Evolutionary conservation across 2,888 invertebrate species (phyloP).

Genomic region (Drosophila pseudotakahashii): DNA sequence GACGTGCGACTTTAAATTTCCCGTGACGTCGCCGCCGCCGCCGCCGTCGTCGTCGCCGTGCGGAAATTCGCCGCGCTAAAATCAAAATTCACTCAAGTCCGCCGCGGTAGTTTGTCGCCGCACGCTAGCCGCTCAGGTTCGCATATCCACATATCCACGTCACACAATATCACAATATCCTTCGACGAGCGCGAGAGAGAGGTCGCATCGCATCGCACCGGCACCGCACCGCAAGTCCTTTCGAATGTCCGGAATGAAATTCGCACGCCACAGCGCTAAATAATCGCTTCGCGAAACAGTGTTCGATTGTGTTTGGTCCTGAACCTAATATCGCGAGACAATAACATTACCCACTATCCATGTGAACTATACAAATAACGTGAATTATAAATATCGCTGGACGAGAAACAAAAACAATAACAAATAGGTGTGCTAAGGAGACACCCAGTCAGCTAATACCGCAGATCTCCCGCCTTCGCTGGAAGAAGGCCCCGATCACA

Average conservation of each 20-base stretch:
- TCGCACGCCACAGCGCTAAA: slow-evolving; percentile 34
- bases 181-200: slow-evolving; percentile 38
- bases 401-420: background rate
- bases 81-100: slow-evolving; percentile 81
- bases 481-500: slow-evolving; percentile 24
- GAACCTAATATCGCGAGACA: slow-evolving; percentile 8
- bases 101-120: slow-evolving; percentile 81
- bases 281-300: slow-evolving; percentile 16
- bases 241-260: slow-evolving; percentile 1
- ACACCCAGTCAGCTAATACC: background rate
- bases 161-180: slow-evolving; percentile 66
- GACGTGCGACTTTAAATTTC: slow-evolving; percentile 55
- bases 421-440: slow-evolving; percentile 6
- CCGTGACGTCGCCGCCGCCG: slow-evolving; percentile 31
- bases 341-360: slow-evolving; percentile 19
- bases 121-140: slow-evolving; percentile 81
- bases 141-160: slow-evolving; percentile 62
- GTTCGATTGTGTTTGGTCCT: slow-evolving; percentile 12
- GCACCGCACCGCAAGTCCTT: slow-evolving; percentile 49
- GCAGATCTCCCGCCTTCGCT: slow-evolving; percentile 18
- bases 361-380: slow-evolving; percentile 13
- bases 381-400: slow-evolving; percentile 26
- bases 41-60: slow-evolving; percentile 53
- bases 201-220: slow-evolving; percentile 13
- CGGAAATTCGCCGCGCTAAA: slow-evolving; percentile 80